Conservation (phyloP, 2,797 vertebrate species). For the Neosilurus mollespiculum region DNA sequence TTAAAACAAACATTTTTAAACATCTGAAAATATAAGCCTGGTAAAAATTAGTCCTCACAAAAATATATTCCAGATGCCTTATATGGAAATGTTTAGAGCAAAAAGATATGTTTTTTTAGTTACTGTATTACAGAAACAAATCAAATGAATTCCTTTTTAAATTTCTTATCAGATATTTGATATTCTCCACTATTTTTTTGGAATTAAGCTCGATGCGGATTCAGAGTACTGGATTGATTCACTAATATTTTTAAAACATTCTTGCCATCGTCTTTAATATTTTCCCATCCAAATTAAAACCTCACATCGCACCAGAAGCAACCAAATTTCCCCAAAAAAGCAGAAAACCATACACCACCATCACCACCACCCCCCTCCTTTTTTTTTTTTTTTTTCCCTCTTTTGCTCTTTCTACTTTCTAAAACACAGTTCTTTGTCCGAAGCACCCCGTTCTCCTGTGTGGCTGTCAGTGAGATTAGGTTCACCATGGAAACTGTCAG, state of each 20-base stretch:
- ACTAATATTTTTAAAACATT: background rate
- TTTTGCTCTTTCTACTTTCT: background rate
- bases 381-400: no score
- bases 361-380: no score
- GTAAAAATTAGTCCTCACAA: background rate
- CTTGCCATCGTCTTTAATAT: background rate
- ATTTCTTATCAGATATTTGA: background rate
- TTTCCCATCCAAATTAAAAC: background rate
- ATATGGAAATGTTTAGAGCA: background rate
- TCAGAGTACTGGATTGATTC: background rate
- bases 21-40: background rate
- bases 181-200: no score
- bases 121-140: background rate
- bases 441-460: slow-evolving; percentile 10
- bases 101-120: background rate
- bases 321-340: background rate
- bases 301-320: background rate
- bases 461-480: slow-evolving; percentile 32
- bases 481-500: slow-evolving; percentile 43
- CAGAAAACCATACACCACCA: no score
- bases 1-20: background rate
- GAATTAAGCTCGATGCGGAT: background rate
- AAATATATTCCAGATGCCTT: background rate
- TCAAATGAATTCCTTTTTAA: background rate
- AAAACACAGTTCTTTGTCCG: slow-evolving; percentile 22